Evolutionary conservation across 2,113 vertebrate species (phyloP), one percentile per base, ranked within the genome.

Genomic region (Pipra filicauda): DNA sequence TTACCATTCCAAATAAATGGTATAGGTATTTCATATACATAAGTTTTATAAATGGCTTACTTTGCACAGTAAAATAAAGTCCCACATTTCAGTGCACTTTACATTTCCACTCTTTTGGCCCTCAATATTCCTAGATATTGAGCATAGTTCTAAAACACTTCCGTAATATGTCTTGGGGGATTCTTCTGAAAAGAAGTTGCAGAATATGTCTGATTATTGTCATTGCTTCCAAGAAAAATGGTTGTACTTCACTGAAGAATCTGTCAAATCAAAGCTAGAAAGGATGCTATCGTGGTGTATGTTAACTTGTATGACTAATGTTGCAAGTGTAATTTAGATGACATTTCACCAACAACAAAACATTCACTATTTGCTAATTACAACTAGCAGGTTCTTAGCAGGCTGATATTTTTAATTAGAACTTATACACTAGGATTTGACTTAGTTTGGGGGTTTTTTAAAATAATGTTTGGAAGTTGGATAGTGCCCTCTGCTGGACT

Each of bases 401-500:
- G 85, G 54, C 73, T 86, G 85, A 57, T 91, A 57, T 51, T 95
- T 95, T 96, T 84, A 93, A 96, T 91, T 91, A 92, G 57, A 92
- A 39, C 8, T 76, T 54, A 54, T 65, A 54, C n/a, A 27, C 9
- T 8, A 30, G 37, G 77, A 83, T 43, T 61, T 78, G 64, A 24
- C 27, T 62, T 72, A 33, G 23, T 8, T 26, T 17, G 23, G 30
- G 21, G 17, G 22, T 13, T n/a, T 26, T 35, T 6, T 69, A 2
- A 1, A 15, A 5, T 23, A 4, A n/a, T 9, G 21, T 92, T 96
- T 37, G 8, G 44, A 96, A 51, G 95, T 85, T 65, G 82, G 91
- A 85, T 82, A 96, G 44, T 96, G 97, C 92, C 97, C 97, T 97
- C 97, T 97, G 43, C 95, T 96, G 97, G 95, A 65, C 2, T 3